These are phyloP conservation scores for Bothrops jararaca DNA, from an alignment of 2,113 vertebrate genomes.

Conservation along the genomic window DNA sequence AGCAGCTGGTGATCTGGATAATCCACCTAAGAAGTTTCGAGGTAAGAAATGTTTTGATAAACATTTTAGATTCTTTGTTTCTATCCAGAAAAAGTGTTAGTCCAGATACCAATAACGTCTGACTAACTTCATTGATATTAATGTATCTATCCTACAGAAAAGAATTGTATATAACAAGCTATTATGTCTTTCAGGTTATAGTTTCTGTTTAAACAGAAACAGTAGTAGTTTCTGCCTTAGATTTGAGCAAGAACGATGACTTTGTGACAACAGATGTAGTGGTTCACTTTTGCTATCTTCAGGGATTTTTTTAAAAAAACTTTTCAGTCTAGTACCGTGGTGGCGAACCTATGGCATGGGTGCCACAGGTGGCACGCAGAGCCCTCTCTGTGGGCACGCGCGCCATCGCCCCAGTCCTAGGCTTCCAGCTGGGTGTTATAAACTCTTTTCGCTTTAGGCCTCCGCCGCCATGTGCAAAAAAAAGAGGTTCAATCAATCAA, in stretches of 20 bases:
- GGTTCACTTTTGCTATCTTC: background rate
- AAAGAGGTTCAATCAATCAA: no score
- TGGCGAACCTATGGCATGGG: no score
- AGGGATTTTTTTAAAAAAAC: background rate
- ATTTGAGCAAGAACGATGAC: background rate
- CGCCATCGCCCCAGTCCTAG: no score
- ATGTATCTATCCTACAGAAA: background rate
- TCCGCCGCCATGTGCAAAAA: no score
- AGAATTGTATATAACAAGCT: background rate
- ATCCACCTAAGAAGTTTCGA: slow-evolving; percentile 96
- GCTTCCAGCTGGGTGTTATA: no score
- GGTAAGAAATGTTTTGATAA: slow-evolving; percentile 67
- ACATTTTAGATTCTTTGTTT: background rate
- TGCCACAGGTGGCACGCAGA: no score
- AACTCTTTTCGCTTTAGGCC: no score
- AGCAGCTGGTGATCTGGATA: slow-evolving; percentile 87
- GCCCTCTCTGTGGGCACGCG: no score
- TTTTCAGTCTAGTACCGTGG: no score
- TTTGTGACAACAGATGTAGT: background rate
- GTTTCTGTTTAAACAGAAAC: background rate
- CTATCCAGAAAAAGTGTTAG: background rate
- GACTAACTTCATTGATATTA: background rate
- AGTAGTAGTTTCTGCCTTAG: background rate
- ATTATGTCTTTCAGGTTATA: background rate
- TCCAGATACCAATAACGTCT: background rate